Conservation (phyloP, 92 coral and sea anemone species). For the Palythoa grandis region DNA sequence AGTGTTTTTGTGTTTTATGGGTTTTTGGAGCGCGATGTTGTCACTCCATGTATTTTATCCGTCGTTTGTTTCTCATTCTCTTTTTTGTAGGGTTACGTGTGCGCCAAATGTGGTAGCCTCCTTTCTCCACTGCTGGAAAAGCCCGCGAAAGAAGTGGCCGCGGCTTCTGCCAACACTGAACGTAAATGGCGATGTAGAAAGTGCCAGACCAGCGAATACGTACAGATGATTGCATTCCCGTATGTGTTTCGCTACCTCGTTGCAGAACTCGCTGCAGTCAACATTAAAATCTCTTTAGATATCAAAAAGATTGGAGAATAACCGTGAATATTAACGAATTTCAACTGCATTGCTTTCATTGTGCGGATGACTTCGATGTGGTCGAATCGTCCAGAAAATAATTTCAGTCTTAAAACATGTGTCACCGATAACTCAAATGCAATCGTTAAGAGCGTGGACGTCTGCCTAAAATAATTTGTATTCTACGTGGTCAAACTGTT, state of each 20-base stretch:
- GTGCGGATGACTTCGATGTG: too few species aligned
- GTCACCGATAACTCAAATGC: too few species aligned
- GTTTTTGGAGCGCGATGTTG: not conserved
- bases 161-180: conserved; percentile 89
- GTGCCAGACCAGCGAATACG: conserved; percentile 82
- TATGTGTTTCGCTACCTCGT: conserved; percentile 96
- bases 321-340: not conserved
- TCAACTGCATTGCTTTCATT: too few species aligned
- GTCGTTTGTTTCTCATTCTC: not conserved
- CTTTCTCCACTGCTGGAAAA: conserved; percentile 85
- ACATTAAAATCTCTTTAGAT: conserved; percentile 88
- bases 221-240: conserved; percentile 84
- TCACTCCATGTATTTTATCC: not conserved
- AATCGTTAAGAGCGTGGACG: too few species aligned
- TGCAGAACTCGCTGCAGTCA: conserved; percentile 98
- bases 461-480: too few species aligned
- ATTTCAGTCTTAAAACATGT: too few species aligned
- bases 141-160: conserved; percentile 86
- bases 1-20: too few species aligned
- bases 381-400: too few species aligned
- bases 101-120: conserved; percentile 93
- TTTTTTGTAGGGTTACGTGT: conserved; percentile 83
- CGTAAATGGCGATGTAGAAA: conserved; percentile 95
- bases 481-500: too few species aligned
- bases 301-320: conserved; percentile 67